Percentiles rank a stretch among this genome's conserved stretches.
Conservation (phyloP, 2,888 invertebrate species). For the Sesamia inferens region DNA sequence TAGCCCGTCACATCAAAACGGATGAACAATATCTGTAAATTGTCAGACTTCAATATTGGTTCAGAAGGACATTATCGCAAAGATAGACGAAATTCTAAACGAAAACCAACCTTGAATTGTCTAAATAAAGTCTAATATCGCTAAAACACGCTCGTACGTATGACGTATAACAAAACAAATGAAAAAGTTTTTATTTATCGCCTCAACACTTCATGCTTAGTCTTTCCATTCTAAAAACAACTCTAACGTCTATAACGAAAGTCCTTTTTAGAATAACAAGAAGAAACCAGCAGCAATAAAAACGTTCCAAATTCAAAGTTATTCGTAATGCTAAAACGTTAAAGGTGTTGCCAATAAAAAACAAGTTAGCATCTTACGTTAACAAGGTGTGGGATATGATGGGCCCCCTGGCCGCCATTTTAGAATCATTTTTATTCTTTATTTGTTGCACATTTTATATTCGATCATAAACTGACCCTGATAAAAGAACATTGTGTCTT, state of each 20-base stretch:
- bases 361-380: conserved; percentile 88
- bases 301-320: conserved; percentile 87
- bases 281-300: conserved; percentile 76
- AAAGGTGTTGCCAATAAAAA: conserved; percentile 89
- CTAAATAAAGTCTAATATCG: conserved; percentile 49
- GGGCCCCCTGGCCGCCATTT: conserved; percentile 71
- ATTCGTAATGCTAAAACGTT: conserved; percentile 84
- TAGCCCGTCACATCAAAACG: conserved; percentile 82
- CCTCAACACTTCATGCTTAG: conserved; percentile 72
- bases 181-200: conserved; percentile 87
- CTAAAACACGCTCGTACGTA: conserved; percentile 57
- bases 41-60: conserved; percentile 76
- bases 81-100: conserved; percentile 22
- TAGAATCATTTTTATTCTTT: conserved; percentile 61
- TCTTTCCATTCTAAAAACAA: conserved; percentile 41
- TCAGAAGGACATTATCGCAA: conserved; percentile 64
- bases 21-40: conserved; percentile 82
- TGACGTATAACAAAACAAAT: conserved; percentile 67
- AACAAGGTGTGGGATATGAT: conserved; percentile 77
- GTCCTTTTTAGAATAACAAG: conserved; percentile 55
- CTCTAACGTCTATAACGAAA: conserved; percentile 33
- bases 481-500: conserved; percentile 57
- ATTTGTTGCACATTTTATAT: conserved; percentile 61
- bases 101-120: conserved; percentile 59
- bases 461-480: conserved; percentile 60